Conservation (phyloP, 2,888 invertebrate species). For the Lepidochrysops patricia region DNA sequence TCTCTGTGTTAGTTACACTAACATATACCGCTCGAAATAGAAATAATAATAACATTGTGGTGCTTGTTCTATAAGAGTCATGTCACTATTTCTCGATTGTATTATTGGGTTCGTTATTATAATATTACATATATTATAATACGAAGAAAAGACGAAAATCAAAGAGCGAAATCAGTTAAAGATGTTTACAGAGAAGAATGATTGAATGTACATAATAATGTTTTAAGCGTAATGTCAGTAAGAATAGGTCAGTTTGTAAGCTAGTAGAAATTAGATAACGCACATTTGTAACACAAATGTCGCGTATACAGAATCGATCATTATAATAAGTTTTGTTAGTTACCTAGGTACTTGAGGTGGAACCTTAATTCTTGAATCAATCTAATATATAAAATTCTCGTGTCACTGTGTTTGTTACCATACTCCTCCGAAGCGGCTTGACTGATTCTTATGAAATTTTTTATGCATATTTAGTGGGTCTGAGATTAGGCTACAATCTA, state of each 20-base stretch:
- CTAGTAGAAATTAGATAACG: slow-evolving; percentile 39
- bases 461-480: too few relatives aligned
- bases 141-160: slow-evolving; percentile 31
- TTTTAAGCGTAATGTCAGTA: slow-evolving; percentile 60
- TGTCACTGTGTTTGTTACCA: too few relatives aligned
- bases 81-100: background rate
- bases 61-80: background rate
- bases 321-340: too few relatives aligned
- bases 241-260: slow-evolving; percentile 67
- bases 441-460: too few relatives aligned
- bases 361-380: too few relatives aligned
- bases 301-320: too few relatives aligned
- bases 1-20: background rate
- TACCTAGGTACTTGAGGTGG: too few relatives aligned
- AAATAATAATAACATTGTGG: background rate
- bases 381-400: too few relatives aligned
- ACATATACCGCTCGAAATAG: background rate
- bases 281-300: slow-evolving; percentile 24
- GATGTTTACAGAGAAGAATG: too few relatives aligned
- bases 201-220: slow-evolving; percentile 46
- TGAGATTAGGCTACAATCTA: too few relatives aligned
- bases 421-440: too few relatives aligned
- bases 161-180: slow-evolving; percentile 64
- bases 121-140: too few relatives aligned
- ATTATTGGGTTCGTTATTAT: background rate